Conservation (phyloP, 1,140 invertebrate species). For the Drosophila kikkawai region DNA sequence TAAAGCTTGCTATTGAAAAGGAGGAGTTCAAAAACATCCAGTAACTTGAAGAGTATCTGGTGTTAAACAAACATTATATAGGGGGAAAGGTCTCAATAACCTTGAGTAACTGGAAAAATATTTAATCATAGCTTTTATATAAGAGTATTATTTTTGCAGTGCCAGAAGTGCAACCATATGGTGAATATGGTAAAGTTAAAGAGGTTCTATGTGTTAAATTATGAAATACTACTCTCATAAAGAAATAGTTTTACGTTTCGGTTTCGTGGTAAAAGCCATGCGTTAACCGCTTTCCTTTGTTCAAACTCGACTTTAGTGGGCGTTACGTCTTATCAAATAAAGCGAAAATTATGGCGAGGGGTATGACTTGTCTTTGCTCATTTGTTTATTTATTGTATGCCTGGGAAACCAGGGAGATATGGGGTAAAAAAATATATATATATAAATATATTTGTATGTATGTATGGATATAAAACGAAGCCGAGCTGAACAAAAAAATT, state of each 20-base stretch:
- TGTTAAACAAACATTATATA: no score
- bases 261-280: conserved; percentile 5
- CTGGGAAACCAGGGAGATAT: conserved; percentile 30
- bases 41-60: not conserved
- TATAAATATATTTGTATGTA: not conserved
- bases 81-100: not conserved
- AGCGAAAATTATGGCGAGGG: conserved; percentile 4
- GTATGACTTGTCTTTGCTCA: not conserved
- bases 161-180: not conserved
- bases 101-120: not conserved
- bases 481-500: conserved; percentile 42
- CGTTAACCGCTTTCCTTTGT: conserved; percentile 22
- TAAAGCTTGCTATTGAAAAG: not conserved
- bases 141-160: not conserved
- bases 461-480: not conserved
- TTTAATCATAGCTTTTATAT: not conserved
- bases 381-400: conserved; percentile 22
- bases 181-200: not conserved
- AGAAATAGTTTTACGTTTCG: conserved; percentile 17
- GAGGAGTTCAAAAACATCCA: not conserved
- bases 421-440: conserved; percentile 1
- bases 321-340: conserved; percentile 35
- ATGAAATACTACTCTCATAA: conserved; percentile 1
- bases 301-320: conserved; percentile 23
- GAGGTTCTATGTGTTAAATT: not conserved